These are phyloP conservation scores for Limenitis camilla DNA, from an alignment of 2,888 invertebrate species.

Conservation along the genomic window DNA sequence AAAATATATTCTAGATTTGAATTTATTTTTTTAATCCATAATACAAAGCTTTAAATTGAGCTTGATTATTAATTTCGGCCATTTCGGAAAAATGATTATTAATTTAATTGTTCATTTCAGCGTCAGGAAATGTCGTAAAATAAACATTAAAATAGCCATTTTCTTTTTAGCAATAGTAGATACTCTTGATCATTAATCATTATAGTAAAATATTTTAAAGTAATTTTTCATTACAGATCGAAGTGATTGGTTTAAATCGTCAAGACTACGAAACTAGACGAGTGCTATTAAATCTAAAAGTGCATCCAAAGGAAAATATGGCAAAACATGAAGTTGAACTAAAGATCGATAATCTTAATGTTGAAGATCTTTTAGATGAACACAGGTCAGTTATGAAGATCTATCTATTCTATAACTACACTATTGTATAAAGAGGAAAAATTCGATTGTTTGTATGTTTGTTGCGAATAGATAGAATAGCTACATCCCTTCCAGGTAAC, in stretches of 20 bases:
- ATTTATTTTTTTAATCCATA: too few relatives aligned
- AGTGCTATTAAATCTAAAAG: conserved; percentile 76
- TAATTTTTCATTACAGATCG: conserved; percentile 66
- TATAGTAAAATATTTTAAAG: not conserved
- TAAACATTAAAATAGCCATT: too few relatives aligned
- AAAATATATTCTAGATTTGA: too few relatives aligned
- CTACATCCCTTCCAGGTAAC: too few relatives aligned
- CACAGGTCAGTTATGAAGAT: conserved; percentile 49
- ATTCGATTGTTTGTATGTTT: not conserved
- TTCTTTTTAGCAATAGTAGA: too few relatives aligned
- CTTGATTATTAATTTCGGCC: too few relatives aligned
- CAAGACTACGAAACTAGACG: conserved; percentile 84
- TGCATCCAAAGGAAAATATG: conserved; percentile 78
- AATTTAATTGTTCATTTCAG: too few relatives aligned
- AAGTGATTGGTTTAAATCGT: conserved; percentile 85
- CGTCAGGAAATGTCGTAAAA: too few relatives aligned
- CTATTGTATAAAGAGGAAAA: not conserved
- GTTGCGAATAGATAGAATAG: too few relatives aligned
- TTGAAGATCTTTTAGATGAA: conserved; percentile 88
- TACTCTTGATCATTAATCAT: too few relatives aligned
- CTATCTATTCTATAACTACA: not conserved
- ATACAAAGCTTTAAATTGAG: too few relatives aligned
- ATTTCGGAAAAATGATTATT: too few relatives aligned
- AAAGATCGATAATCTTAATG: conserved; percentile 92
- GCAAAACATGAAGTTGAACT: conserved; percentile 86